phyloP scores from a whole-genome alignment of 2,888 invertebrate genomes.

The Eumerus sabulonum region DNA sequence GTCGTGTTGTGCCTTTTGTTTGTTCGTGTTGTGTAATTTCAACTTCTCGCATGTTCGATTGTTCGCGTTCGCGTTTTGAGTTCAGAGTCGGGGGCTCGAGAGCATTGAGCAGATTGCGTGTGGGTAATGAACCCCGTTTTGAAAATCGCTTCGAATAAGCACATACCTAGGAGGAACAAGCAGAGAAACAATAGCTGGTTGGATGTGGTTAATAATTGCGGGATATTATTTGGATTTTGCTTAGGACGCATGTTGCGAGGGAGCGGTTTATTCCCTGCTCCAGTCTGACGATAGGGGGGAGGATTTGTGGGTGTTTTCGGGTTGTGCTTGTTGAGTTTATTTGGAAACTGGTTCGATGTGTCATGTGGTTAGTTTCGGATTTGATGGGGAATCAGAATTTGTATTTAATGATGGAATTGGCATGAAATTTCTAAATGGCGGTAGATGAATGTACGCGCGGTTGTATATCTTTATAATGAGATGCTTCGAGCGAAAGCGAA shows the following conservation, averaged over 20 bases:
- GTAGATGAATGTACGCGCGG: no score
- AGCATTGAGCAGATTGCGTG: conserved; percentile 64
- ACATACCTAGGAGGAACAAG: conserved; percentile 55
- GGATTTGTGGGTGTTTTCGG: conserved; percentile 24
- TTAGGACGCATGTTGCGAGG: conserved; percentile 12
- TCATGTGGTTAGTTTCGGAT: conserved; percentile 25
- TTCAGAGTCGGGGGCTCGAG: no score
- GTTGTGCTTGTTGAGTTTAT: conserved; percentile 55
- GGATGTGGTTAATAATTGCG: conserved; percentile 69
- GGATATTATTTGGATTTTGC: conserved; percentile 64
- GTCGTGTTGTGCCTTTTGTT: conserved; percentile 20
- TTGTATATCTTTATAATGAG: no score
- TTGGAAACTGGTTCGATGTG: conserved; percentile 51
- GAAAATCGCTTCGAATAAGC: conserved; percentile 67
- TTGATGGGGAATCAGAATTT: no score
- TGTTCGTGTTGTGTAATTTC: conserved; percentile 61
- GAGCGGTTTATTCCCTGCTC: background rate
- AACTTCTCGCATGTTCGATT: conserved; percentile 69
- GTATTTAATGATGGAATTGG: conserved; percentile 14
- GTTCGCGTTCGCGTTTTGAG: conserved; percentile 28
- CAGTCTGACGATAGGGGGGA: background rate
- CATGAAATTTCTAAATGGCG: background rate
- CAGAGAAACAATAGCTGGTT: conserved; percentile 66
- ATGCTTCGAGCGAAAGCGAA: no score
- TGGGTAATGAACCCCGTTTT: conserved; percentile 68